phyloP scores from a whole-genome alignment of 1,140 invertebrate species.

The Panonychus citri region DNA sequence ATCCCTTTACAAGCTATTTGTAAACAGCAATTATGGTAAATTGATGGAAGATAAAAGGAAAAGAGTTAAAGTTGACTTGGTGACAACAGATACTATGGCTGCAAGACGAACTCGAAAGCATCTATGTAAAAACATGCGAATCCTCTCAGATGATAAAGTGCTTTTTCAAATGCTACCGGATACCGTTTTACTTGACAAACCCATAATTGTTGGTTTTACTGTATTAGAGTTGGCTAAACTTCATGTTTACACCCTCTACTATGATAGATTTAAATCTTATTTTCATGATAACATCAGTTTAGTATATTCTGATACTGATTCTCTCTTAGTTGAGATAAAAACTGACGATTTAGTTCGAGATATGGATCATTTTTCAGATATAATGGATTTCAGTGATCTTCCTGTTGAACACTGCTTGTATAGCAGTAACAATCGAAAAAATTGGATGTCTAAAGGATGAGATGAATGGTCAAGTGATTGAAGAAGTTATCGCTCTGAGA shows the following conservation, averaged over 20 bases:
- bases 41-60: slow-evolving; percentile 28
- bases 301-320: no score
- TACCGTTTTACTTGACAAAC: slow-evolving; percentile 20
- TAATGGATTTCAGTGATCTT: neutral
- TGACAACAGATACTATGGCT: neutral
- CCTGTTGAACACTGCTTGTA: slow-evolving; percentile 1
- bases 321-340: no score
- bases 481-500: slow-evolving; percentile 22
- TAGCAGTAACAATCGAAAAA: slow-evolving; percentile 24
- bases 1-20: no score
- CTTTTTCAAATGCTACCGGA: slow-evolving; percentile 11
- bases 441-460: slow-evolving; percentile 29
- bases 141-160: slow-evolving; percentile 8
- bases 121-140: slow-evolving; percentile 11
- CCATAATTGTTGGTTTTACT: slow-evolving; percentile 28
- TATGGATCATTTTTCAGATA: neutral
- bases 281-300: no score
- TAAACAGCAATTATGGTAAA: no score
- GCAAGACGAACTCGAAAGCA: neutral
- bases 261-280: no score
- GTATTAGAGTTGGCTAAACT: slow-evolving; percentile 27
- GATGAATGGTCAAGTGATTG: slow-evolving; percentile 20
- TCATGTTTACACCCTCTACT: no score
- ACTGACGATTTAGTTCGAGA: no score
- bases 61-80: slow-evolving; percentile 9